Evolutionary conservation across 2,888 invertebrate species (phyloP).

Genomic region (Teleiodes luculella): DNA sequence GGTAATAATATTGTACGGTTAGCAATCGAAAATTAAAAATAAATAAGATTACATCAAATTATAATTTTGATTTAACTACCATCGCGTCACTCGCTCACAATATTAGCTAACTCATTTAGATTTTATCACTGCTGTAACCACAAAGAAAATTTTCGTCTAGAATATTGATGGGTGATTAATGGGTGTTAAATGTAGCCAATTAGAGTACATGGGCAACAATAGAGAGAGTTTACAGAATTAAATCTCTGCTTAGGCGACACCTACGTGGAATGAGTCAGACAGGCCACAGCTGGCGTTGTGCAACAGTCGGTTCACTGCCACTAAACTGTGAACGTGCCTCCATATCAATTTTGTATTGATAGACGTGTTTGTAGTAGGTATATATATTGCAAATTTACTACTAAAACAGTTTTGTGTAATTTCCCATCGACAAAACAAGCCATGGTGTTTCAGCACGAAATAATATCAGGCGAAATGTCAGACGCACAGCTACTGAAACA

Average conservation of each 20-base stretch:
- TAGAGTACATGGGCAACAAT: slow-evolving; percentile 26
- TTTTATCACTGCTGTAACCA: background rate
- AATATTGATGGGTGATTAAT: background rate
- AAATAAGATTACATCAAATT: background rate
- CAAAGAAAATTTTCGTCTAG: background rate
- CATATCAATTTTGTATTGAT: slow-evolving; percentile 5
- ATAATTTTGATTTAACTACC: background rate
- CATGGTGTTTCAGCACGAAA: slow-evolving; percentile 9
- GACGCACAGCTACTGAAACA: slow-evolving; percentile 24
- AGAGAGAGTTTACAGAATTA: slow-evolving; percentile 35
- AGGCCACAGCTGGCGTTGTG: slow-evolving; percentile 62
- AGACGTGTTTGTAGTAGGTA: background rate
- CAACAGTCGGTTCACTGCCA: slow-evolving; percentile 26
- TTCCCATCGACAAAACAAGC: background rate
- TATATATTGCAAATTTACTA: background rate
- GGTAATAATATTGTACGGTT: background rate
- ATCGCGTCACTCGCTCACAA: background rate
- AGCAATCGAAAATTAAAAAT: background rate
- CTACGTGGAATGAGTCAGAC: slow-evolving; percentile 59
- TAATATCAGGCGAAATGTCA: slow-evolving; percentile 16
- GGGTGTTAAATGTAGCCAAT: slow-evolving; percentile 3
- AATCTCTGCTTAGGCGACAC: slow-evolving; percentile 39
- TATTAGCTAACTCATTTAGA: background rate
- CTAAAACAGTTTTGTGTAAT: background rate
- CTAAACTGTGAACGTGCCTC: slow-evolving; percentile 6